Percentiles rank a stretch among this genome's conserved stretches.
phyloP scores from a whole-genome alignment of 2,888 invertebrate genomes.

The Andricus quercusramuli region DNA sequence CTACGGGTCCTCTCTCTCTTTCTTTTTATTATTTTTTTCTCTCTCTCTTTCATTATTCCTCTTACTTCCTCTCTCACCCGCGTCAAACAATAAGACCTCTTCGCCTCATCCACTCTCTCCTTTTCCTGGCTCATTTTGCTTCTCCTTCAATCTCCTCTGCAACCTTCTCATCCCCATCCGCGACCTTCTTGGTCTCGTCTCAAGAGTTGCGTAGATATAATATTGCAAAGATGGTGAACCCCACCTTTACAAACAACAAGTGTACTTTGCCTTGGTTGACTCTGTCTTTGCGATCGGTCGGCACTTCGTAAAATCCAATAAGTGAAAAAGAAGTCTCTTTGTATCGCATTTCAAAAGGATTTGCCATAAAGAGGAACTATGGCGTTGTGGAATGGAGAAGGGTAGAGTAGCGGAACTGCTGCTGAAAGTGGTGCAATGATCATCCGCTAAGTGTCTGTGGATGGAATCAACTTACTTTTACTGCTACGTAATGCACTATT shows the following conservation, averaged over 20 bases:
- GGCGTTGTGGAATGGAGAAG: slow-evolving; percentile 11
- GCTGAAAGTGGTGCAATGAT: neutral
- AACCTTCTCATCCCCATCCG: slow-evolving; percentile 22
- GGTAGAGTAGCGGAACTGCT: neutral
- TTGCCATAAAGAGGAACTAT: slow-evolving; percentile 29
- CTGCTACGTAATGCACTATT: slow-evolving; percentile 3
- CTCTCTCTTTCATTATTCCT: slow-evolving; percentile 13
- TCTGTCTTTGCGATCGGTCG: slow-evolving; percentile 22
- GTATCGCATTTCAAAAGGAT: slow-evolving; percentile 10
- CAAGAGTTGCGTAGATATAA: slow-evolving; percentile 6
- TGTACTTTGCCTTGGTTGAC: slow-evolving; percentile 15
- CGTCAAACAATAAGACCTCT: slow-evolving; percentile 40
- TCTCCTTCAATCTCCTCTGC: slow-evolving; percentile 35
- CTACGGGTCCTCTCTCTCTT: slow-evolving; percentile 50
- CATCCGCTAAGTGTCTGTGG: slow-evolving; percentile 2
- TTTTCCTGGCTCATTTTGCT: slow-evolving; percentile 27
- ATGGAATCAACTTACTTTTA: slow-evolving; percentile 23
- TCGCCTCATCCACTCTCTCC: slow-evolving; percentile 19
- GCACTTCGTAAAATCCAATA: slow-evolving; percentile 44
- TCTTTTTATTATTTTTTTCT: slow-evolving; percentile 44
- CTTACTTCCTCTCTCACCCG: slow-evolving; percentile 36
- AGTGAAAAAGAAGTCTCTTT: slow-evolving; percentile 38
- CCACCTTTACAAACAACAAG: slow-evolving; percentile 14
- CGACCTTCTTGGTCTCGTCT: slow-evolving; percentile 37
- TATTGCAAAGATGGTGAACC: slow-evolving; percentile 18